These are phyloP conservation scores for Quadriops clusia DNA, from an alignment of 2,888 invertebrate genomes.

Conservation along the genomic window DNA sequence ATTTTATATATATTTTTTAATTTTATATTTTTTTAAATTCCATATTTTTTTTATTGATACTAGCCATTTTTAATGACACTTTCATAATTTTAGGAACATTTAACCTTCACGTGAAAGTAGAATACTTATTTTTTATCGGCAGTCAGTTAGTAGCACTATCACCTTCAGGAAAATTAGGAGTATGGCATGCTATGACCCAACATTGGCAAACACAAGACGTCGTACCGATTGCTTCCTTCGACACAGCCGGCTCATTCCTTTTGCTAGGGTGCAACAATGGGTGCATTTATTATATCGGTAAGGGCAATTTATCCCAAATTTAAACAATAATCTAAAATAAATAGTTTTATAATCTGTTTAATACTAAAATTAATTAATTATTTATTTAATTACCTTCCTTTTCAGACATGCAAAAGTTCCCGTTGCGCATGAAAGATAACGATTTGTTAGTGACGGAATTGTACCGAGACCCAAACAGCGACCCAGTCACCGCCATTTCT, in stretches of 20 bases:
- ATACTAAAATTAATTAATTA: neutral
- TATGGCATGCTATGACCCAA: slow-evolving; percentile 99
- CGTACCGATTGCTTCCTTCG: slow-evolving; percentile 88
- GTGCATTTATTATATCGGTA: slow-evolving; percentile 93
- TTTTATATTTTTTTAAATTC: too few relatives aligned
- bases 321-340: neutral
- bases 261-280: slow-evolving; percentile 93
- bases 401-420: slow-evolving; percentile 99
- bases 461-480: slow-evolving; percentile 87
- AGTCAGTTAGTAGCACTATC: slow-evolving; percentile 95
- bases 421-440: slow-evolving; percentile 96
- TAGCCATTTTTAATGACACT: too few relatives aligned
- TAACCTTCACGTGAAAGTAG: slow-evolving; percentile 83
- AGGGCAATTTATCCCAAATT: slow-evolving; percentile 16
- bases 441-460: slow-evolving; percentile 94
- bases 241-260: slow-evolving; percentile 92
- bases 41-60: too few relatives aligned
- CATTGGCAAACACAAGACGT: slow-evolving; percentile 98
- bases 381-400: slow-evolving; percentile 21
- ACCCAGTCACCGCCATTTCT: slow-evolving; percentile 94
- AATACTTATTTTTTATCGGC: slow-evolving; percentile 94
- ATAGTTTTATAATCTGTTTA: neutral
- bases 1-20: too few relatives aligned
- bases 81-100: slow-evolving; percentile 81
- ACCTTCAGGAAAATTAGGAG: slow-evolving; percentile 86